A percentile compares a stretch with the other conserved stretches of the same genome.
phyloP scores from a whole-genome alignment of 2,113 vertebrate genomes.

The Capra hircus region DNA sequence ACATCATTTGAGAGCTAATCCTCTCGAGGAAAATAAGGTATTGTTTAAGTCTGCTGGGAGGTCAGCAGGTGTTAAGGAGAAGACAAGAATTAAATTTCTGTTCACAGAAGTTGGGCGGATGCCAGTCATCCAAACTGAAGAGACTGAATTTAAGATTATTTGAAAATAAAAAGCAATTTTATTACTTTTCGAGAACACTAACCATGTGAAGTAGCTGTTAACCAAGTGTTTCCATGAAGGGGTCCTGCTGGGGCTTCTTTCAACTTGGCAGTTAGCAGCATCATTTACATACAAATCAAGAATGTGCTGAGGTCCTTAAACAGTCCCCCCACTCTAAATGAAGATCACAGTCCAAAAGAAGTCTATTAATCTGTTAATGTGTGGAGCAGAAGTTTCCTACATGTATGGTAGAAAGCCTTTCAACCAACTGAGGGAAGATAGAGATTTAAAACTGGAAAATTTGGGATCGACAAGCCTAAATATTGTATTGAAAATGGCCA shows the following conservation, averaged over 20 bases:
- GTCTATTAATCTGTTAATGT: not conserved
- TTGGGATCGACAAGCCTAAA: not conserved
- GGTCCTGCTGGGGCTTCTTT: conserved; percentile 55
- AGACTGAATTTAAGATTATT: conserved; percentile 56
- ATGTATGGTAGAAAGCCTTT: not conserved
- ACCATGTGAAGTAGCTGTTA: conserved; percentile 55
- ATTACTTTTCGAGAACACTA: conserved; percentile 38
- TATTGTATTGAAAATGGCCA: not conserved
- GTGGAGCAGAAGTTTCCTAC: conserved; percentile 7
- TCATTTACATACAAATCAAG: conserved; percentile 43
- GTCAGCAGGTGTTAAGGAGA: not conserved
- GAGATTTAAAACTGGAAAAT: not conserved
- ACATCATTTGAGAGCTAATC: not conserved
- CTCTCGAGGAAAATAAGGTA: not conserved
- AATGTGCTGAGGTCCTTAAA: conserved; percentile 24
- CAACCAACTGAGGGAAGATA: not conserved
- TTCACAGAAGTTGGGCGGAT: not conserved
- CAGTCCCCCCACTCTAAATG: not conserved
- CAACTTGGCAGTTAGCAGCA: conserved; percentile 39
- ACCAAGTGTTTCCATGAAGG: conserved; percentile 31
- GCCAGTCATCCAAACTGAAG: not conserved
- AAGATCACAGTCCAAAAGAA: not conserved
- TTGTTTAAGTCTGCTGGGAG: not conserved
- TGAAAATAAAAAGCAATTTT: conserved; percentile 44
- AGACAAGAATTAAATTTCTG: not conserved